Conservation (phyloP, 1,140 invertebrate species). For the Probaryconus sp. region DNA sequence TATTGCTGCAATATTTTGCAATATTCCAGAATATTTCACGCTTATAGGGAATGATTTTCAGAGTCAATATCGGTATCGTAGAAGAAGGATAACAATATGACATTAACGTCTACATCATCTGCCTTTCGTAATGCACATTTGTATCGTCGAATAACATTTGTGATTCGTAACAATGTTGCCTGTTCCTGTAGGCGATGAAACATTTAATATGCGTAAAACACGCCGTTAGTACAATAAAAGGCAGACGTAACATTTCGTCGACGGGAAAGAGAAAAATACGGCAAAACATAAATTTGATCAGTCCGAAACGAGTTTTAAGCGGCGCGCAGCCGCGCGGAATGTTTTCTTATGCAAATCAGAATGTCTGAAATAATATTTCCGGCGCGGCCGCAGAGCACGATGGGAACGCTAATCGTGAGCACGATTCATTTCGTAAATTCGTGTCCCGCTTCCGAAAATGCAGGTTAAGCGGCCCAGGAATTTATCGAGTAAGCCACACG, state of each 20-base stretch:
- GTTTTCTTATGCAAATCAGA: slow-evolving; percentile 44
- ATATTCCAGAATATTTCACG: not conserved
- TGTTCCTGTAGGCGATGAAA: slow-evolving; percentile 7
- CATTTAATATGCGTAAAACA: slow-evolving; percentile 34
- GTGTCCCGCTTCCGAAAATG: slow-evolving; percentile 41
- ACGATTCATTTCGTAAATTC: slow-evolving; percentile 44
- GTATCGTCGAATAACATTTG: slow-evolving; percentile 1
- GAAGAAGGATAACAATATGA: no score
- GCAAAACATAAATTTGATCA: slow-evolving; percentile 30
- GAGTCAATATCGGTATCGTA: no score
- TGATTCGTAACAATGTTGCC: slow-evolving; percentile 14
- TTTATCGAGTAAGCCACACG: slow-evolving; percentile 42
- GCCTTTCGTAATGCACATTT: slow-evolving; percentile 10
- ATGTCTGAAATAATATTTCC: slow-evolving; percentile 43
- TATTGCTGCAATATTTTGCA: no score
- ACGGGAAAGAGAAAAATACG: slow-evolving; percentile 3
- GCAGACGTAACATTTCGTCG: not conserved
- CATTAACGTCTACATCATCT: not conserved
- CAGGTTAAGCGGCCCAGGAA: slow-evolving; percentile 34
- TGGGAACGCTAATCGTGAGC: slow-evolving; percentile 39
- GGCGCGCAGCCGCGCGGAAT: not conserved
- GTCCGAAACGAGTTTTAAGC: not conserved
- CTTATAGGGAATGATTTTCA: not conserved
- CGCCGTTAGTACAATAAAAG: slow-evolving; percentile 17
- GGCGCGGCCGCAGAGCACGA: slow-evolving; percentile 18